A percentile compares a stretch with the other conserved stretches of the same genome.
Evolutionary conservation across 2,888 invertebrate species (phyloP).

Genomic region (Eumerus sabulonum): DNA sequence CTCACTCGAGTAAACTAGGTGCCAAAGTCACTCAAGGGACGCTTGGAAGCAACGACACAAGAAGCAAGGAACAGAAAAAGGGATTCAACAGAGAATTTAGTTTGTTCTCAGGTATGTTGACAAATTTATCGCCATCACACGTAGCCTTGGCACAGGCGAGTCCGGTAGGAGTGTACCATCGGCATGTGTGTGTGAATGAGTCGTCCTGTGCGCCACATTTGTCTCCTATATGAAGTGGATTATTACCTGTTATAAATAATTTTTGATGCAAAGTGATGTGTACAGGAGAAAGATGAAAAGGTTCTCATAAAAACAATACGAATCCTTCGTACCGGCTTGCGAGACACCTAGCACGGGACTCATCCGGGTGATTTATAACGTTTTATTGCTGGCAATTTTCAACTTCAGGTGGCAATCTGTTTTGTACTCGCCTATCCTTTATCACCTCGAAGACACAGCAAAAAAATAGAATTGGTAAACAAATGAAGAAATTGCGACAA

Average conservation of each 20-base stretch:
- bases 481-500: too few species aligned
- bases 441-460: too few species aligned
- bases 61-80: conserved; percentile 29
- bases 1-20: conserved; percentile 21
- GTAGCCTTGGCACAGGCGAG: conserved; percentile 46
- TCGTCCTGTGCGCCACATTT: conserved; percentile 59
- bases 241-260: conserved; percentile 68
- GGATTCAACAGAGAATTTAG: conserved; percentile 62
- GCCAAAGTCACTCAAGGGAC: conserved; percentile 53
- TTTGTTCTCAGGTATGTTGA: conserved; percentile 64
- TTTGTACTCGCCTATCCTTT: conserved; percentile 33
- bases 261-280: conserved; percentile 65
- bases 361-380: conserved; percentile 70
- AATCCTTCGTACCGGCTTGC: conserved; percentile 45
- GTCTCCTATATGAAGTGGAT: conserved; percentile 67
- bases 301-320: conserved; percentile 63
- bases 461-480: too few species aligned
- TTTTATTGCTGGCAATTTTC: conserved; percentile 72
- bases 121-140: conserved; percentile 65
- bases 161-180: conserved; percentile 21
- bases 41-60: background rate
- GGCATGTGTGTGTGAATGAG: background rate
- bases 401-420: conserved; percentile 71
- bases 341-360: conserved; percentile 3
- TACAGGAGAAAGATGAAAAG: conserved; percentile 49